Percentiles rank a stretch among this genome's conserved stretches.
Evolutionary conservation across 2,888 invertebrate species (phyloP).

Genomic region (Hypselothyrea guttata): DNA sequence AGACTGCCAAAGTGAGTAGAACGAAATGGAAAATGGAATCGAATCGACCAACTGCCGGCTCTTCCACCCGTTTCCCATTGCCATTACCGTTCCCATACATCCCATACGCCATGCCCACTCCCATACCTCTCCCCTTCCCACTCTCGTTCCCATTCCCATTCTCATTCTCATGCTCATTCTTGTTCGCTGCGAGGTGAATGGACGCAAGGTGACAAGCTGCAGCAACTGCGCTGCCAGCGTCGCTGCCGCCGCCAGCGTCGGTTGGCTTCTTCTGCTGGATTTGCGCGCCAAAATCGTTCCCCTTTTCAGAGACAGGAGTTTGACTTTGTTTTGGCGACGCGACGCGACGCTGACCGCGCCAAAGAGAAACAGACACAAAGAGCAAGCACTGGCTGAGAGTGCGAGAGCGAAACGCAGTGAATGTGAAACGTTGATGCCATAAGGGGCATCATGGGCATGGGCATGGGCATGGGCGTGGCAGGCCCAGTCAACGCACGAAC

Average conservation of each 20-base stretch:
- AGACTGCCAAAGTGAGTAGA: slow-evolving; percentile 54
- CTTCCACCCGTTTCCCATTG: slow-evolving; percentile 3
- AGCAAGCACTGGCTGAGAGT: slow-evolving; percentile 12
- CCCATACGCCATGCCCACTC: slow-evolving; percentile 1
- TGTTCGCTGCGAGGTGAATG: slow-evolving; percentile 66
- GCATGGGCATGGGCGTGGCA: slow-evolving; percentile 60
- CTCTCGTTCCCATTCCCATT: slow-evolving; percentile 7
- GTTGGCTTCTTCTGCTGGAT: slow-evolving; percentile 49
- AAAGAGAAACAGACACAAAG: slow-evolving; percentile 16
- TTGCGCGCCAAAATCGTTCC: slow-evolving; percentile 70
- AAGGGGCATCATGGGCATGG: slow-evolving; percentile 23
- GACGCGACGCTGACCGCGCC: slow-evolving; percentile 37
- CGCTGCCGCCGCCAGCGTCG: slow-evolving; percentile 23
- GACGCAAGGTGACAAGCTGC: slow-evolving; percentile 61
- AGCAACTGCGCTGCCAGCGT: slow-evolving; percentile 40
- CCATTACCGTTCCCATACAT: neutral
- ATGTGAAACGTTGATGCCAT: slow-evolving; percentile 52
- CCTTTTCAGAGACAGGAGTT: slow-evolving; percentile 60
- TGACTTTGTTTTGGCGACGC: slow-evolving; percentile 44
- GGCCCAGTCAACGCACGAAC: slow-evolving; percentile 18
- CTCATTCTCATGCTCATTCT: slow-evolving; percentile 26
- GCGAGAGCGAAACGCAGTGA: slow-evolving; percentile 39
- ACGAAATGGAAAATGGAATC: slow-evolving; percentile 73
- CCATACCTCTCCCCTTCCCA: slow-evolving; percentile 3
- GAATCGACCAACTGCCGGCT: slow-evolving; percentile 50